Percentiles rank a stretch among this genome's conserved stretches.
Evolutionary conservation across 2,797 vertebrate species (phyloP).

Genomic region (Podarcis siculus): DNA sequence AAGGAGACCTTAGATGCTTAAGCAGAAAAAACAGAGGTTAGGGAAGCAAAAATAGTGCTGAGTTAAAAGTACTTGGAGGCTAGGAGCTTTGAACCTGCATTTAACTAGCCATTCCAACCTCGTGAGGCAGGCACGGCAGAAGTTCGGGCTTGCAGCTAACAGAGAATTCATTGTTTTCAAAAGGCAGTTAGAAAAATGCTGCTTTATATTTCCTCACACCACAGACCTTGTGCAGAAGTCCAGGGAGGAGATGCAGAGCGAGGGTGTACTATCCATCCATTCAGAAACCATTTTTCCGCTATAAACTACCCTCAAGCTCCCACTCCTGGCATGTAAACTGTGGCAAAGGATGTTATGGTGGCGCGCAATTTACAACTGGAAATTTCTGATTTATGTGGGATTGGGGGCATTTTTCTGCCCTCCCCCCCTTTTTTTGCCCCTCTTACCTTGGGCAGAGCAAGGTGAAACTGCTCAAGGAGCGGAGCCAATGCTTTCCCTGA

Average conservation of each 20-base stretch:
- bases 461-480: constrained; percentile 68
- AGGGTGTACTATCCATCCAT: constrained; percentile 68
- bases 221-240: constrained; percentile 73
- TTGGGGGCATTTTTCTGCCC: constrained; percentile 72
- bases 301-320: constrained; percentile 75
- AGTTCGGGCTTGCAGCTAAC: constrained; percentile 79
- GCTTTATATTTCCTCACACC: constrained; percentile 90
- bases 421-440: constrained; percentile 29
- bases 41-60: constrained; percentile 80
- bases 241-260: constrained; percentile 67
- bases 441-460: constrained; percentile 61
- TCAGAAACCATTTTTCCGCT: constrained; percentile 79
- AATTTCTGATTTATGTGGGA: constrained; percentile 82
- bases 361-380: constrained; percentile 79
- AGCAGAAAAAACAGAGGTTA: constrained; percentile 81
- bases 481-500: constrained; percentile 61
- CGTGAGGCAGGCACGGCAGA: constrained; percentile 77
- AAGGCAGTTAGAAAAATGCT: constrained; percentile 84
- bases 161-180: constrained; percentile 92
- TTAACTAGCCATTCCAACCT: constrained; percentile 85
- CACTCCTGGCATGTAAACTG: constrained; percentile 69
- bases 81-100: constrained; percentile 84
- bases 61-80: constrained; percentile 82
- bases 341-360: constrained; percentile 78
- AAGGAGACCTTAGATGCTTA: constrained; percentile 84